Conservation (phyloP, 1,140 invertebrate species). For the Gryllus bimaculatus region DNA sequence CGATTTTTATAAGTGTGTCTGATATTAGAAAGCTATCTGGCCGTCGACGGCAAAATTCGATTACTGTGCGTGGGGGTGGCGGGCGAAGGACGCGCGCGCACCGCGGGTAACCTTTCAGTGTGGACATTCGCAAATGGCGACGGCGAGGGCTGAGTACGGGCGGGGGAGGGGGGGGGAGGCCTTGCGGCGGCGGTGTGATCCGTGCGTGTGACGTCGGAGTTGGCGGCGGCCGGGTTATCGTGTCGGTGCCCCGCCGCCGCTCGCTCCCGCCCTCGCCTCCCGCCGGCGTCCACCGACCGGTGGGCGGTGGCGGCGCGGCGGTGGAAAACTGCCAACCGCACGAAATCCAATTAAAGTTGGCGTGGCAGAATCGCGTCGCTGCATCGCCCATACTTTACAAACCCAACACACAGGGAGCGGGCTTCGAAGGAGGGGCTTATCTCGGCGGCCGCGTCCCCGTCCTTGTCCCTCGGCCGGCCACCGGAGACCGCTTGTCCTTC, state of each 20-base stretch:
- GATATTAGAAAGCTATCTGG: constrained; percentile 4
- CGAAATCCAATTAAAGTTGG: constrained; percentile 4
- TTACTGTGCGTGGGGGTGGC: background rate
- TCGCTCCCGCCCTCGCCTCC: too few species aligned
- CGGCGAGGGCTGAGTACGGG: too few species aligned
- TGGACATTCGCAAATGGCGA: too few species aligned
- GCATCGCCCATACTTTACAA: background rate
- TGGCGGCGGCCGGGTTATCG: too few species aligned
- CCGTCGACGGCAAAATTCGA: background rate
- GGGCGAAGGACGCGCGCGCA: too few species aligned
- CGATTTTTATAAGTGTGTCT: background rate
- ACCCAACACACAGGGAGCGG: background rate
- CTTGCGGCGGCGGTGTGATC: too few species aligned
- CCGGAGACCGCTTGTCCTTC: background rate
- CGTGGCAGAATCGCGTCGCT: background rate
- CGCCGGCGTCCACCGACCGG: too few species aligned
- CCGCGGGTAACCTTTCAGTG: too few species aligned
- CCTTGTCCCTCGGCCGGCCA: background rate
- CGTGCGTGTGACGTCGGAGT: too few species aligned
- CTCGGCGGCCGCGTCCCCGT: background rate
- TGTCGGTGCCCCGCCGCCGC: too few species aligned
- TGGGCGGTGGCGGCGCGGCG: too few species aligned
- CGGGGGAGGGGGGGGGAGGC: too few species aligned
- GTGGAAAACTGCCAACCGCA: constrained; percentile 2
- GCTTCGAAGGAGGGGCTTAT: background rate